Conservation (phyloP, 2,797 vertebrate species). For the Okamejei kenojei region DNA sequence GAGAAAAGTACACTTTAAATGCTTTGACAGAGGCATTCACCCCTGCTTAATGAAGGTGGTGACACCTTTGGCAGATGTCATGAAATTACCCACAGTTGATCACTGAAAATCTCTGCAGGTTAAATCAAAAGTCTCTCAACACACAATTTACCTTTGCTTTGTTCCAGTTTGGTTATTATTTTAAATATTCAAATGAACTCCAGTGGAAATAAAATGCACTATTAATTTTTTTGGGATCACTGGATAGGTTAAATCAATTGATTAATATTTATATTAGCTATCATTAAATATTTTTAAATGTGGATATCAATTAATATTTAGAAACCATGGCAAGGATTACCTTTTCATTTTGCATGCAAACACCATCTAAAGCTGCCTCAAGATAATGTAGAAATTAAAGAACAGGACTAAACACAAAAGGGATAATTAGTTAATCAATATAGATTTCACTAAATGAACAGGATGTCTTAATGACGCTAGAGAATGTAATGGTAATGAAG, state of each 20-base stretch:
- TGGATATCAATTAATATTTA: not conserved
- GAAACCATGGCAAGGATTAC: not conserved
- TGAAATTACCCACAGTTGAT: not conserved
- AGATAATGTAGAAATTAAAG: conserved; percentile 16
- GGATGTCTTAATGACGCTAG: conserved; percentile 64
- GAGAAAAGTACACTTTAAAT: too few relatives aligned
- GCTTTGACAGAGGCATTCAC: too few relatives aligned
- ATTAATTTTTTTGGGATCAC: not conserved
- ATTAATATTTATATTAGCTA: not conserved
- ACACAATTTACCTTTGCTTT: not conserved
- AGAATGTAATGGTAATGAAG: conserved; percentile 51
- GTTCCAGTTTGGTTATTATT: not conserved
- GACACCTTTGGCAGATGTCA: not conserved
- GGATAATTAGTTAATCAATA: conserved; percentile 65
- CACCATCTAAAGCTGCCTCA: not conserved
- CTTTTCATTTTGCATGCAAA: not conserved
- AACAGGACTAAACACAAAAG: conserved; percentile 40
- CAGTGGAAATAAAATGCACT: not conserved
- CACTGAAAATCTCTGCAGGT: not conserved
- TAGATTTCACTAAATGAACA: conserved; percentile 60
- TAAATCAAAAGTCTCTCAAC: not conserved
- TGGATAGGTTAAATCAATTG: not conserved
- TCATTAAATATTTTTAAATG: conserved; percentile 11
- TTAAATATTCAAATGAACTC: not conserved
- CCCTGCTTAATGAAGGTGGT: not conserved